phyloP scores from a whole-genome alignment of 2,113 vertebrate species.

The Gallinago jamesoni region DNA sequence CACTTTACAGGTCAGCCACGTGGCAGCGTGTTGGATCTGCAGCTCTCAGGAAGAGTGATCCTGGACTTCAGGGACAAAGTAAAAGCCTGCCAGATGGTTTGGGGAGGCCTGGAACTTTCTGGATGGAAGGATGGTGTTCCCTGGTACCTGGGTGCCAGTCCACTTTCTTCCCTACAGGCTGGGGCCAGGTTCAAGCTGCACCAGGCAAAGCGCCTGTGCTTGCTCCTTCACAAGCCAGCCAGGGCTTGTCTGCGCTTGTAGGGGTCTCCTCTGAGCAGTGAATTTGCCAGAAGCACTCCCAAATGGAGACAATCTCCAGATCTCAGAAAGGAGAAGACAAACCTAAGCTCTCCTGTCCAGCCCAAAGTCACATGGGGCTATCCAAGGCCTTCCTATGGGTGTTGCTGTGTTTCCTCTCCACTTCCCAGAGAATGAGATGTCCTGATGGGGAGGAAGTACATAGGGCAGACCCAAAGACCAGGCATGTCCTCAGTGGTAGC shows the following conservation, averaged over 20 bases:
- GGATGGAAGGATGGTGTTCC: not conserved
- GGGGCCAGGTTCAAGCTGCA: not conserved
- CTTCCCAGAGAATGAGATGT: not conserved
- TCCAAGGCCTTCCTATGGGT: rapidly evolving
- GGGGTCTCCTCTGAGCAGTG: not conserved
- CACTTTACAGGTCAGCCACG: not conserved
- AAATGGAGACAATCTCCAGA: not conserved
- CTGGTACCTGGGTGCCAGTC: not conserved
- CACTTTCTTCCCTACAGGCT: rapidly evolving
- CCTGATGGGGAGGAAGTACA: not conserved
- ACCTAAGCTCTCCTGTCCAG: not conserved
- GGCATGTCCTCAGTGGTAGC: not conserved
- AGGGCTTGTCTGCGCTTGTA: not conserved
- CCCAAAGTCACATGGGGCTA: rapidly evolving
- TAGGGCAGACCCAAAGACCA: not conserved
- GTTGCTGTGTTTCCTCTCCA: not conserved
- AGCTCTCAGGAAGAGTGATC: not conserved
- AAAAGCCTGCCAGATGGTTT: not conserved
- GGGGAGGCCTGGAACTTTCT: not conserved
- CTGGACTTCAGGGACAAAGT: not conserved
- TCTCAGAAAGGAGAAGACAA: not conserved
- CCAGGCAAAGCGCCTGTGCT: not conserved
- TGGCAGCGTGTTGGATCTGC: not conserved
- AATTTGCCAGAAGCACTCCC: not conserved
- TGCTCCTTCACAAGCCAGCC: not conserved